Conservation (phyloP, 92 coral and sea anemone genomes). For the Porites cylindrica region DNA sequence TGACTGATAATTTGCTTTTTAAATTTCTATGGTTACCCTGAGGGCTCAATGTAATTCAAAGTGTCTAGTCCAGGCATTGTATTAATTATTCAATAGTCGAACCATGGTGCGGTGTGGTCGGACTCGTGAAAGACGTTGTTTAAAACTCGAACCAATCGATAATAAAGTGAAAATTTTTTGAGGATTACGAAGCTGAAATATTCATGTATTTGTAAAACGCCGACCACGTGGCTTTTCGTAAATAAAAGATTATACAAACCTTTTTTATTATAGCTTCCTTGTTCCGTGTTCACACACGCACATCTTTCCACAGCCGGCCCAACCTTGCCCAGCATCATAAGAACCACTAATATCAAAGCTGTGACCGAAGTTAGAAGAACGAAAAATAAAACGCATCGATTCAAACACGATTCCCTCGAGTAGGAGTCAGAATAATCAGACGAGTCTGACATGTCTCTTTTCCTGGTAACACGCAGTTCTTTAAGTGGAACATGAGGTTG, state of each 20-base stretch:
- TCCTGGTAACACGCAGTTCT: conserved; percentile 8
- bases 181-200: background rate
- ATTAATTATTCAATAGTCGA: conserved; percentile 17
- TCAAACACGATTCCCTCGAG: conserved; percentile 34
- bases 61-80: background rate
- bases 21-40: conserved; percentile 25
- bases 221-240: background rate
- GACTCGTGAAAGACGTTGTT: background rate
- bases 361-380: conserved; percentile 57
- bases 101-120: conserved; percentile 23
- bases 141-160: background rate
- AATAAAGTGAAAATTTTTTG: background rate
- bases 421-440: conserved; percentile 28
- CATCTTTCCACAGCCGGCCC: conserved; percentile 20
- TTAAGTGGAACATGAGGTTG: conserved; percentile 49
- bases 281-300: conserved; percentile 29
- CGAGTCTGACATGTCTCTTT: conserved; percentile 18
- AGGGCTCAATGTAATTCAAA: background rate
- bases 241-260: background rate
- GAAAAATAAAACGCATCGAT: conserved; percentile 47
- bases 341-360: conserved; percentile 54
- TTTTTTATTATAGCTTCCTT: background rate
- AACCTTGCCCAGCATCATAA: conserved; percentile 61
- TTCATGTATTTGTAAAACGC: too few relatives aligned
- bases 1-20: background rate